Conservation (phyloP, 2,888 invertebrate genomes). For the Cecidostiba fungosa region DNA sequence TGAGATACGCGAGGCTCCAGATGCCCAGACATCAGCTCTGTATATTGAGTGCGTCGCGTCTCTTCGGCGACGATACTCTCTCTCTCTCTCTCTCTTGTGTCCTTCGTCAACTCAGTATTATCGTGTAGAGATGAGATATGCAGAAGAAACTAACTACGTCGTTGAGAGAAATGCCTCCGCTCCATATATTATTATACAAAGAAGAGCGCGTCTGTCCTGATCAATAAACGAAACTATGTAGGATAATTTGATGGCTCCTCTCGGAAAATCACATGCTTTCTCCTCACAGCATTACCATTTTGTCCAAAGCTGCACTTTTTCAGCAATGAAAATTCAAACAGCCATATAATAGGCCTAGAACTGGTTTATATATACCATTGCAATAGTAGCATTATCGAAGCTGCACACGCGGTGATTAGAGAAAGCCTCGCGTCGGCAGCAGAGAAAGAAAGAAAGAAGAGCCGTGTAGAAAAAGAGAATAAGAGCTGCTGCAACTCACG, state of each 20-base stretch:
- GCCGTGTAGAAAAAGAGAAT: not conserved
- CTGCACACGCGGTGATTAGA: constrained; percentile 10
- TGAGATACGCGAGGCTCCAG: constrained; percentile 19
- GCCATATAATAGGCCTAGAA: not conserved
- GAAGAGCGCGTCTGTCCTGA: not conserved
- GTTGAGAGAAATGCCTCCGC: no score
- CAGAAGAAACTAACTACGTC: not conserved
- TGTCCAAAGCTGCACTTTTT: not conserved
- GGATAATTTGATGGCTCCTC: not conserved
- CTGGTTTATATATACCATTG: not conserved
- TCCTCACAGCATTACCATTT: not conserved
- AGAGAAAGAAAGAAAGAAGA: constrained; percentile 3
- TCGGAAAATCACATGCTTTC: constrained; percentile 2
- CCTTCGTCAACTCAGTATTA: not conserved
- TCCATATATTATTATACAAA: no score
- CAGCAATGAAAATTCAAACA: constrained; percentile 8
- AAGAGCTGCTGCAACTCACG: not conserved
- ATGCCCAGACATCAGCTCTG: constrained; percentile 24
- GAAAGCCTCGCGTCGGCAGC: not conserved
- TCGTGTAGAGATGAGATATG: not conserved
- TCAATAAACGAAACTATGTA: not conserved
- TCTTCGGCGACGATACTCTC: not conserved
- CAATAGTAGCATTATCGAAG: constrained; percentile 2
- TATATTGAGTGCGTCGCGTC: constrained; percentile 30
- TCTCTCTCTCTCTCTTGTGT: no score